Conservation (phyloP, 2,113 vertebrate species). For the Harpagus bidentatus region DNA sequence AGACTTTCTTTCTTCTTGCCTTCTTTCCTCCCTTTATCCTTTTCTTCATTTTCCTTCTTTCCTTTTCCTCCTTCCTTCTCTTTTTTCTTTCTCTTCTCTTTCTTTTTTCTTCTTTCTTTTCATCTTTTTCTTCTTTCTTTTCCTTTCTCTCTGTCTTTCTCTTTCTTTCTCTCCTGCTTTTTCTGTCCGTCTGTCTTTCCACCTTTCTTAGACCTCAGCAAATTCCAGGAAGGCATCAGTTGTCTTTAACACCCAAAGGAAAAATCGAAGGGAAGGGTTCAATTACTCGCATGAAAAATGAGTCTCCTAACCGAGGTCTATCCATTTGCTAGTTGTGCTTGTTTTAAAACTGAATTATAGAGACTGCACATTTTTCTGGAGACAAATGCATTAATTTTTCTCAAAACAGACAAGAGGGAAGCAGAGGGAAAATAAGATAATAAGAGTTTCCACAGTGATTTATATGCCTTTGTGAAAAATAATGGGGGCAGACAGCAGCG, state of each 20-base stretch:
- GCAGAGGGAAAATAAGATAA: slow-evolving; percentile 77
- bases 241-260: slow-evolving; percentile 73
- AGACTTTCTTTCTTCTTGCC: background rate
- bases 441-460: slow-evolving; percentile 76
- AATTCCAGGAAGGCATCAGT: slow-evolving; percentile 69
- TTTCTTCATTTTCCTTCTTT: background rate
- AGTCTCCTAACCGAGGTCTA: slow-evolving; percentile 63
- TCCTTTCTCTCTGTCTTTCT: background rate
- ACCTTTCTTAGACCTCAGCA: slow-evolving; percentile 24
- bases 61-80: background rate
- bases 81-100: background rate
- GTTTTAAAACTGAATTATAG: slow-evolving; percentile 80
- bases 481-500: slow-evolving; percentile 26
- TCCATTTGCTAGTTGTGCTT: slow-evolving; percentile 62
- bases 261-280: slow-evolving; percentile 74
- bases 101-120: no score
- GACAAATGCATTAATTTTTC: slow-evolving; percentile 77
- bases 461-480: slow-evolving; percentile 74
- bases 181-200: background rate
- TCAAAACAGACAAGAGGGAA: slow-evolving; percentile 66
- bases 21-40: no score
- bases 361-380: slow-evolving; percentile 64
- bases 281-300: slow-evolving; percentile 76
- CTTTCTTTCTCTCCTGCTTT: background rate
- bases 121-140: background rate